A percentile compares a stretch with the other conserved stretches of the same genome.
Conservation (phyloP, 2,888 invertebrate genomes). For the Melieria omissa region DNA sequence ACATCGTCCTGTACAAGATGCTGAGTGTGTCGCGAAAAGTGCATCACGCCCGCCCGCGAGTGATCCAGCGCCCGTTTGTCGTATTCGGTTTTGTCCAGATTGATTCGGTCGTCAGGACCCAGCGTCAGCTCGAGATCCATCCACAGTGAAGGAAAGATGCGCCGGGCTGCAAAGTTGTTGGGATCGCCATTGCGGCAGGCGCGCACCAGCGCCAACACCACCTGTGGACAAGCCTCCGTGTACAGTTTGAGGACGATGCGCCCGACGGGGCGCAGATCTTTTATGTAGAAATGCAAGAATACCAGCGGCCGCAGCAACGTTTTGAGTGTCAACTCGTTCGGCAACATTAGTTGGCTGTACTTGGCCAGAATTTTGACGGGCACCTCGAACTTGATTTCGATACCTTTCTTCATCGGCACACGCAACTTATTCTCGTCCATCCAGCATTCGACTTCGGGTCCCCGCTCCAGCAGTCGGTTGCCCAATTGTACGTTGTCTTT, state of each 20-base stretch:
- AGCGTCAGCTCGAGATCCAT: constrained; percentile 45
- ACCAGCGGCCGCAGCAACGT: constrained; percentile 49
- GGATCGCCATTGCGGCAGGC: constrained; percentile 37
- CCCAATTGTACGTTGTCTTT: constrained; percentile 22
- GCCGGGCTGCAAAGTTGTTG: constrained; percentile 36
- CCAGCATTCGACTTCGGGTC: constrained; percentile 17
- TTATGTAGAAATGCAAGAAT: constrained; percentile 47
- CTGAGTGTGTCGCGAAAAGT: constrained; percentile 42
- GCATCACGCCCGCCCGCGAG: constrained; percentile 36
- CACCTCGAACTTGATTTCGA: constrained; percentile 15
- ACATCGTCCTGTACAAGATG: constrained; percentile 48
- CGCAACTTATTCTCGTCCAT: constrained; percentile 15
- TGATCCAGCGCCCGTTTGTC: constrained; percentile 46
- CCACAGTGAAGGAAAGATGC: constrained; percentile 50
- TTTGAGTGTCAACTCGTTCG: constrained; percentile 20
- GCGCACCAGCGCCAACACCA: constrained; percentile 49
- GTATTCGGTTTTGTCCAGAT: constrained; percentile 40
- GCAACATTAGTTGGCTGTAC: constrained; percentile 34
- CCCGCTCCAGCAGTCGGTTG: constrained; percentile 1
- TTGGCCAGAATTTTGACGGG: constrained; percentile 34
- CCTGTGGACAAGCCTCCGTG: constrained; percentile 52
- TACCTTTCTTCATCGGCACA: background rate
- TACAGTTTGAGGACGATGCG: constrained; percentile 50
- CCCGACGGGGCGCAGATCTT: constrained; percentile 45
- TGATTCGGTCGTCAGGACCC: background rate